Evolutionary conservation across 2,113 vertebrate species (phyloP).

Genomic region (Chionis minor): DNA sequence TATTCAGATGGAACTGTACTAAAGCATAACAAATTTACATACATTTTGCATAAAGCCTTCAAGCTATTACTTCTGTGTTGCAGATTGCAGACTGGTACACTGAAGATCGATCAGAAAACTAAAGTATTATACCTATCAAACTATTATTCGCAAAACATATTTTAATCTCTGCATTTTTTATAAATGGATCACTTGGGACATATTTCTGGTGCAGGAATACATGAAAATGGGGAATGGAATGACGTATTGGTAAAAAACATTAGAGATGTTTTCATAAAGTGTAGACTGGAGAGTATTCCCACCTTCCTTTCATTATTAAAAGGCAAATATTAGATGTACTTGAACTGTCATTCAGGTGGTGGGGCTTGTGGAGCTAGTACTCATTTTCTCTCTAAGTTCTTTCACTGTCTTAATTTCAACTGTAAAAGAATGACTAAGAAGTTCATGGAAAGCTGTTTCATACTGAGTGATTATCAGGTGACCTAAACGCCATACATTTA

Average conservation of each 20-base stretch:
- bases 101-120: slow-evolving; percentile 8
- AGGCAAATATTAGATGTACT: neutral
- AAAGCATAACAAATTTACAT: slow-evolving; percentile 71
- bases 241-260: neutral
- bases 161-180: neutral
- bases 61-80: slow-evolving; percentile 3
- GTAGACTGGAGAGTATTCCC: neutral
- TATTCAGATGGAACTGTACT: slow-evolving; percentile 68
- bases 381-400: neutral
- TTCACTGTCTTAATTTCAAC: neutral
- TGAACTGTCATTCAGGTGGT: neutral
- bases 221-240: neutral
- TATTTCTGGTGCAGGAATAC: neutral
- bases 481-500: neutral
- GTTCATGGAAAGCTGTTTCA: neutral
- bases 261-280: neutral
- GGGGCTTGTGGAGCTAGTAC: neutral
- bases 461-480: neutral
- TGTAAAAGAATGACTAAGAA: neutral
- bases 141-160: neutral
- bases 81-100: neutral
- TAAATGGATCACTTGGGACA: neutral
- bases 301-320: neutral
- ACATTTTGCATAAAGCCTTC: slow-evolving; percentile 72
- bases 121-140: neutral